Conservation (phyloP, 2,888 invertebrate genomes). For the Acleris literana region DNA sequence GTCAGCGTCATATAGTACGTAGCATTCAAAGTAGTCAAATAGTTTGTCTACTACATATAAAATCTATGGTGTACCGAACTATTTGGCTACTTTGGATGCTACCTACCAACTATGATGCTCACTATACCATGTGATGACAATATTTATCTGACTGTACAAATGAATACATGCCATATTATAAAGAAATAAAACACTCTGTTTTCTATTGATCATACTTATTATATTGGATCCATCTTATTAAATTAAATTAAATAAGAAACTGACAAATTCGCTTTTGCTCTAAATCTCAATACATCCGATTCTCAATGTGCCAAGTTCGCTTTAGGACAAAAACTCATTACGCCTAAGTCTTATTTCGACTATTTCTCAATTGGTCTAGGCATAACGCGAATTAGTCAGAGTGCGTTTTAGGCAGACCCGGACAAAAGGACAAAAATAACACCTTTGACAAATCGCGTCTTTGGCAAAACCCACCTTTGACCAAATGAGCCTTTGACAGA, state of each 20-base stretch:
- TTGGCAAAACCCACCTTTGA: conserved; percentile 11
- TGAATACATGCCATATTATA: conserved; percentile 12
- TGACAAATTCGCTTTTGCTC: too few relatives aligned
- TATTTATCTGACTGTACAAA: conserved; percentile 13
- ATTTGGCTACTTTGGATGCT: neutral
- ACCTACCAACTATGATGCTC: conserved; percentile 1
- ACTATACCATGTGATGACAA: conserved; percentile 15
- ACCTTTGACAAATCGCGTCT: conserved; percentile 18
- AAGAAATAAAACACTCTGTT: conserved; percentile 13
- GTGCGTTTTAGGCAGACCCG: too few relatives aligned
- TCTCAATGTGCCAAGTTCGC: too few relatives aligned
- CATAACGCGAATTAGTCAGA: too few relatives aligned
- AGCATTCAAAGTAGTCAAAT: neutral
- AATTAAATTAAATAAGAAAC: too few relatives aligned
- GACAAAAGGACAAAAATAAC: neutral
- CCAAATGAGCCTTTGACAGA: conserved; percentile 18
- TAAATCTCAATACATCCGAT: too few relatives aligned
- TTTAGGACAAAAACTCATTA: too few relatives aligned
- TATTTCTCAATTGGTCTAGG: too few relatives aligned
- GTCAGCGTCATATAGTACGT: conserved; percentile 12
- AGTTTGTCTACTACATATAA: conserved; percentile 1
- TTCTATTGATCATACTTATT: conserved; percentile 16
- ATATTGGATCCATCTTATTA: conserved; percentile 10
- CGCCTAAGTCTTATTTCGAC: too few relatives aligned
- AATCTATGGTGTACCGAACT: conserved; percentile 10